phyloP scores from a whole-genome alignment of 1,140 invertebrate species.

The Ceratitis capitata region DNA sequence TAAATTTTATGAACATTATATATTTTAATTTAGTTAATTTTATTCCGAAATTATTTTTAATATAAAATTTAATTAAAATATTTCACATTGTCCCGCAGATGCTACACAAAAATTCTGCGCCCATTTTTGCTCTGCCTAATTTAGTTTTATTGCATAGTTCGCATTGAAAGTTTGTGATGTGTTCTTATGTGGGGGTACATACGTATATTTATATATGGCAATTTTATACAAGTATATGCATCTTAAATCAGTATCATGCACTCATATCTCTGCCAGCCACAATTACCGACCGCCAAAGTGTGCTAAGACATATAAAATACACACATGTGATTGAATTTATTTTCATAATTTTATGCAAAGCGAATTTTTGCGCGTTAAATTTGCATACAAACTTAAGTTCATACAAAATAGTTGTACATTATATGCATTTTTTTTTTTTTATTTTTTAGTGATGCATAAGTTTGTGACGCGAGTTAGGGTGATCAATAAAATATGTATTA shows the following conservation, averaged over 20 bases:
- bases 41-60: not conserved
- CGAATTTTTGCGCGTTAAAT: slow-evolving; percentile 33
- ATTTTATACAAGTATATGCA: not conserved
- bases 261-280: not conserved
- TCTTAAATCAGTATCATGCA: not conserved
- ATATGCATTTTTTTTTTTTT: no score
- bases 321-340: slow-evolving; percentile 31
- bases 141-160: not conserved
- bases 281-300: slow-evolving; percentile 20
- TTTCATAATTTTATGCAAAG: slow-evolving; percentile 36
- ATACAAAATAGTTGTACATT: not conserved
- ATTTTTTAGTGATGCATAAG: not conserved
- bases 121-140: slow-evolving; percentile 1
- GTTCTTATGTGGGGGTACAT: not conserved
- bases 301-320: slow-evolving; percentile 22
- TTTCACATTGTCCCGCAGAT: not conserved
- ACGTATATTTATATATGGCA: not conserved
- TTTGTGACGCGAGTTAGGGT: not conserved
- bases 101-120: not conserved
- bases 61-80: no score
- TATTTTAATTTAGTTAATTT: not conserved
- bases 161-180: not conserved
- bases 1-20: not conserved
- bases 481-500: no score
- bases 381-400: slow-evolving; percentile 26